phyloP scores from a whole-genome alignment of 1,140 invertebrate species.

The Tigriopus japonicus region DNA sequence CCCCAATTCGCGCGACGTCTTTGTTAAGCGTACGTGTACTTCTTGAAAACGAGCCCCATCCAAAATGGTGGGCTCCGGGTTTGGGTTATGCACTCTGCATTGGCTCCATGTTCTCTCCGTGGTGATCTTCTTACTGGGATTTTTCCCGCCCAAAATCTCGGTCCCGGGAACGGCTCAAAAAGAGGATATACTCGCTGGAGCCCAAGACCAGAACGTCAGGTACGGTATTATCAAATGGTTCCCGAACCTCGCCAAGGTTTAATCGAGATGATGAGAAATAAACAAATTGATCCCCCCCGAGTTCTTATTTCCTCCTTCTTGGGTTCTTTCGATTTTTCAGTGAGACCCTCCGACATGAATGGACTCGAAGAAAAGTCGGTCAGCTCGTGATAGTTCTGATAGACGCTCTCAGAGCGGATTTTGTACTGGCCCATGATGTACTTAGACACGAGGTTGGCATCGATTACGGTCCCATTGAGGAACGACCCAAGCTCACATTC shows the following conservation, averaged over 20 bases:
- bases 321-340: neutral
- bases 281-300: neutral
- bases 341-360: neutral
- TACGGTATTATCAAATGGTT: too few species aligned
- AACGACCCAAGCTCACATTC: neutral
- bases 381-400: constrained; percentile 12
- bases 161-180: neutral
- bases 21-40: neutral
- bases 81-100: neutral
- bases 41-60: neutral
- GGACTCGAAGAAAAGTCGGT: constrained; percentile 1
- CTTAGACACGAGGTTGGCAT: neutral
- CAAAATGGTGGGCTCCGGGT: neutral
- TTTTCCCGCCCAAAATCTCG: neutral
- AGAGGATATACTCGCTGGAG: neutral
- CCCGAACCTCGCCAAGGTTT: neutral
- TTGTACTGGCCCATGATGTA: constrained; percentile 1
- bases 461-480: neutral
- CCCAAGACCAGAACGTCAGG: neutral
- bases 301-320: neutral
- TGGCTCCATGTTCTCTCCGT: neutral
- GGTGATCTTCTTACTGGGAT: neutral
- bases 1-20: neutral
- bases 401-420: constrained; percentile 12
- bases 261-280: neutral